These are phyloP conservation scores for Macrotis lagotis DNA, from an alignment of 2,113 vertebrate species.

Conservation along the genomic window DNA sequence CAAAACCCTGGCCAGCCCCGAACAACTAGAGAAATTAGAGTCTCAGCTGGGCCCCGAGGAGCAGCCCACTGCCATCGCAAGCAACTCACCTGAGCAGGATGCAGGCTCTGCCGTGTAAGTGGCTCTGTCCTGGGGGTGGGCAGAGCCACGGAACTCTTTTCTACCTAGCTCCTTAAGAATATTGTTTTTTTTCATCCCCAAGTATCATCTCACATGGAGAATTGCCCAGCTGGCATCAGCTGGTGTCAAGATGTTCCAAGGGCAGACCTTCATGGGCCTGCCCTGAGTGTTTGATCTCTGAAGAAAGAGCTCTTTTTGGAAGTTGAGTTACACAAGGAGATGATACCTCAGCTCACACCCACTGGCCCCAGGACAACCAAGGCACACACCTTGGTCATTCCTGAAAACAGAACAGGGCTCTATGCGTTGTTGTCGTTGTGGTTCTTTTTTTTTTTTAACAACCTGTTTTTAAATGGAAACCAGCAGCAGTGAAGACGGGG, in stretches of 20 bases:
- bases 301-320: slow-evolving; percentile 78
- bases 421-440: background rate
- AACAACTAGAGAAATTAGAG: slow-evolving; percentile 98
- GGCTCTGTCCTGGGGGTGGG: slow-evolving; percentile 97
- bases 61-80: slow-evolving; percentile 76
- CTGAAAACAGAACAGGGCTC: slow-evolving; percentile 58
- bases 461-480: background rate
- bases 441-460: background rate
- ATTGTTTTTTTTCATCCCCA: slow-evolving; percentile 83
- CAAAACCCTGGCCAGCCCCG: slow-evolving; percentile 96
- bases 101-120: slow-evolving; percentile 93
- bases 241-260: slow-evolving; percentile 76
- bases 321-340: slow-evolving; percentile 69
- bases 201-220: slow-evolving; percentile 85
- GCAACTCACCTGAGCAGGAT: slow-evolving; percentile 79
- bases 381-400: slow-evolving; percentile 59
- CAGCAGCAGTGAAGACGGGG: background rate
- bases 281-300: slow-evolving; percentile 76
- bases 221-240: slow-evolving; percentile 79
- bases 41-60: slow-evolving; percentile 86
- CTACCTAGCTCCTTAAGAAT: slow-evolving; percentile 90
- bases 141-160: slow-evolving; percentile 95
- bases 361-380: slow-evolving; percentile 51
- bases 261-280: slow-evolving; percentile 76
- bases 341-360: slow-evolving; percentile 35